These are phyloP conservation scores for Antechinus stuartii DNA, from an alignment of 2,113 vertebrate genomes.

Conservation along the genomic window DNA sequence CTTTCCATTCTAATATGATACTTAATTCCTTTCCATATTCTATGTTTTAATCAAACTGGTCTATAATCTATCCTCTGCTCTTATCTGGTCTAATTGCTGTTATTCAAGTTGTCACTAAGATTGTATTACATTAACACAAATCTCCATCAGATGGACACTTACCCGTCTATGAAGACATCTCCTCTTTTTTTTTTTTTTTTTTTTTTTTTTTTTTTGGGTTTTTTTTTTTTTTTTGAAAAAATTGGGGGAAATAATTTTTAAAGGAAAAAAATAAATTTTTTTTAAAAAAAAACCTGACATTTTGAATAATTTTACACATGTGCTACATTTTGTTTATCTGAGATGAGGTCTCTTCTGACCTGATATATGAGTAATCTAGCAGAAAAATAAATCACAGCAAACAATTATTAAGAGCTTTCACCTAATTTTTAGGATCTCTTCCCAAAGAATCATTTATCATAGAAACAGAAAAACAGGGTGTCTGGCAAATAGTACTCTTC, in stretches of 20 bases:
- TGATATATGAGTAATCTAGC: constrained; percentile 52
- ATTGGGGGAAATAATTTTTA: no score
- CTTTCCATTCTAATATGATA: background rate
- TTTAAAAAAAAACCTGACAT: constrained; percentile 69
- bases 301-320: constrained; percentile 69
- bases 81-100: background rate
- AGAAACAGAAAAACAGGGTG: constrained; percentile 17
- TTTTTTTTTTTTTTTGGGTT: no score
- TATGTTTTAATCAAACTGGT: background rate
- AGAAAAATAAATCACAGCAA: background rate
- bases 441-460: background rate
- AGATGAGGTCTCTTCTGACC: constrained; percentile 57
- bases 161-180: background rate
- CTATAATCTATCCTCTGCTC: background rate
- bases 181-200: background rate
- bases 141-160: background rate
- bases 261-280: no score
- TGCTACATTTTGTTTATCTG: constrained; percentile 63
- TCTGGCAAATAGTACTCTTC: background rate
- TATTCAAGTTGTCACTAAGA: background rate
- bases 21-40: background rate
- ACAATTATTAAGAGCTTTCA: background rate
- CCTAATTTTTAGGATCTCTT: background rate
- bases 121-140: background rate
- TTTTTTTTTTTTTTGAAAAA: no score